Base-by-base conservation (phyloP, 2,113 vertebrate genomes). In the Tachysurus fulvidraco region DNA sequence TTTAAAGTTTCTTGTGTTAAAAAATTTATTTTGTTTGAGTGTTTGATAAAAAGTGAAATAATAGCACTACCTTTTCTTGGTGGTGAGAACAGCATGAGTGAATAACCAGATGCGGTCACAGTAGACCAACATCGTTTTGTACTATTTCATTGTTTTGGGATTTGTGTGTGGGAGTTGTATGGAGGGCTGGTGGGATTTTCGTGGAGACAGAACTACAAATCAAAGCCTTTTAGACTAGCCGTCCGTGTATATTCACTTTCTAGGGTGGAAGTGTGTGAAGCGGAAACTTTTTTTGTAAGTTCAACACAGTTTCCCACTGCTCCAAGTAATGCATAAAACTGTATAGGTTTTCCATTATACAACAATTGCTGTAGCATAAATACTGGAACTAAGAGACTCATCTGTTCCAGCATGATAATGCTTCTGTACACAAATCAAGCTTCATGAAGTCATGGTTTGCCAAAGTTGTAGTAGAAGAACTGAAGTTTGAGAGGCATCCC, bases 51-150 rank as follows among this genome's bases (percentile, higher is more conserved):
- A 11, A 23, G 59, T 3, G 30, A 80, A 80, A 80, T 36, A 59
- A 13, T 57, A 78, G 17, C 2, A 36, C 36, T 25, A 76, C 2
- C 1, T n/a, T 54, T 77, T 77, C 46, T 28, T 77, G 50, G 21
- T 73, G 50, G 16, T 57, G 23, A 90, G 92, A 93, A 91, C 25
- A 92, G 91, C 89, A 89, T 93, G 91, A 95, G 93, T 93, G 94
- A 93, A 94, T 95, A 95, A 95, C 93, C 95, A 95, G 94, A 94
- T 94, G 94, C 92, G 93, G 93, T 93, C 94, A 94, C 91, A 92
- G 91, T 90, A 93, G 92, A 94, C 92, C 93, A 94, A 91, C 92
- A 91, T 91, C 67, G 93, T 92, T 93, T 92, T 92, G 91, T 93
- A 94, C 92, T 92, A 91, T 92, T 93, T 87, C 91, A 93, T 93